Base-by-base conservation (phyloP, 2,113 vertebrate species). In the Pholis gunnellus region DNA sequence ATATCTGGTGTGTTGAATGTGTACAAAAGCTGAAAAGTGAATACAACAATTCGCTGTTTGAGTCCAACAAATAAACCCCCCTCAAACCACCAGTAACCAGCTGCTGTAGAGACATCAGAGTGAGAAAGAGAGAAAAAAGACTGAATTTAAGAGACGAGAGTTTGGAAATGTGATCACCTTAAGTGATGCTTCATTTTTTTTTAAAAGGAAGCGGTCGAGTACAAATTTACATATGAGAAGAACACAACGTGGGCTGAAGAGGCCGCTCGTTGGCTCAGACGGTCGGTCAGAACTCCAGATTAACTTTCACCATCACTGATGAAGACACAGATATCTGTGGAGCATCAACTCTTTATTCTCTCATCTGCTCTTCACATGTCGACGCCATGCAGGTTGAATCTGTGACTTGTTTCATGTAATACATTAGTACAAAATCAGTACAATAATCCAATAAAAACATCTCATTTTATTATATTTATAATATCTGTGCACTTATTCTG, bases 201-300 rank as follows among this genome's bases (percentile, higher is more conserved):
- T 22, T 63, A 48, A 48, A 40, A 11, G 34, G n/a, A 22, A 52
- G 50, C 9, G 50, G 50, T 22, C 22, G 18, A 22, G 31, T 2
- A 38, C 61, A 64, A 64, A 64, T 64, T 64, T 64, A n/a, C 61
- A 64, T 64, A 38, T 14, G 34, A 64, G 61, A 64, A 64, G 22
- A 64, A 64, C 59, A 60, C 59, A 36, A 6, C 61, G 61, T 38
- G 61, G 61, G 61, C 61, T 64, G 60, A 9, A 61, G 57, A 18
- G 29, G 27, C 31, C 29, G 18, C 2, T 29, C 9, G 18, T 61
- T 61, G 31, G 29, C 59, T 61, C 29, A 61, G 29, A 18, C 31
- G 27, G 57, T 34, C 57, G 15, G 7, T 5, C 29, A 61, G 59
- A 34, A 18, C 1, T 63, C 60, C 60, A 38, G 34, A 14, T 46